Percentiles rank a stretch among this genome's conserved stretches.
Evolutionary conservation across 1,140 invertebrate genomes (phyloP).

Genomic region (Ephestia elutella): DNA sequence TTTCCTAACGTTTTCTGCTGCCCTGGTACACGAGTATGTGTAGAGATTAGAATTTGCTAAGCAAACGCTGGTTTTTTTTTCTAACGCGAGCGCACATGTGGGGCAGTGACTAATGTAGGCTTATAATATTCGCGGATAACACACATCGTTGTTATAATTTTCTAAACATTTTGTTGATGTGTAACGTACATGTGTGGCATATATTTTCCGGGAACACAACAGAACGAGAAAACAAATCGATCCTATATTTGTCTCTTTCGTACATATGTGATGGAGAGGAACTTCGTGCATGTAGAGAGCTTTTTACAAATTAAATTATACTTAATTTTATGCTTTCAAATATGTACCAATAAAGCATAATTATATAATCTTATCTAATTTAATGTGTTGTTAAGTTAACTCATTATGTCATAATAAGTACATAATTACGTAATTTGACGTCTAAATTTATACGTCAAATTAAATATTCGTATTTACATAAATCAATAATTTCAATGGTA

Average conservation of each 20-base stretch:
- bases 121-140: conserved; percentile 24
- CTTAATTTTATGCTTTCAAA: too few species aligned
- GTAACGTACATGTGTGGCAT: background rate
- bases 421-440: too few species aligned
- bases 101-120: conserved; percentile 26
- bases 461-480: background rate
- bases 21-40: conserved; percentile 68
- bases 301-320: too few species aligned
- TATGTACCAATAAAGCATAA: too few species aligned
- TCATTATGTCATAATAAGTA: too few species aligned
- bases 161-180: conserved; percentile 18
- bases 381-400: too few species aligned
- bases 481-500: background rate
- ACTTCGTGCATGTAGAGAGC: conserved; percentile 13
- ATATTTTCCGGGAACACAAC: conserved; percentile 23
- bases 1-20: conserved; percentile 48
- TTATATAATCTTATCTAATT: too few species aligned
- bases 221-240: conserved; percentile 16
- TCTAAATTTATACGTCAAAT: conserved; percentile 21
- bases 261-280: conserved; percentile 1
- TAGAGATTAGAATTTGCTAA: conserved; percentile 73
- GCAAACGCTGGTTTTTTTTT: conserved; percentile 68
- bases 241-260: conserved; percentile 7
- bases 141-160: conserved; percentile 21
- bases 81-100: conserved; percentile 49